Base-by-base conservation (phyloP, 2,113 vertebrate species). In the Beaufortia kweichowensis region DNA sequence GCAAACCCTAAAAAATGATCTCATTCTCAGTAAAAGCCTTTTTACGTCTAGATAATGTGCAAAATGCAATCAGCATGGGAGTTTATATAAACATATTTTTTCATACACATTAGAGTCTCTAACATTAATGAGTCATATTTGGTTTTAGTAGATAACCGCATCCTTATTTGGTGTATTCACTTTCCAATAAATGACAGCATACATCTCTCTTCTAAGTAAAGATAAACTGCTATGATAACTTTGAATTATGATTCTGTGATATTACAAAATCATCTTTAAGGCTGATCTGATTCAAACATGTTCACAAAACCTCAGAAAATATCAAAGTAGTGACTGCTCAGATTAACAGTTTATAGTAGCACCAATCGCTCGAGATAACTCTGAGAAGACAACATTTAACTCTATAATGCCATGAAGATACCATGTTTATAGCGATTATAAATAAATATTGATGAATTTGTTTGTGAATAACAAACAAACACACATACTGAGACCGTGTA, bases 21-120 rank as follows among this genome's bases (percentile, higher is more conserved):
- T 50, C 5, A 53, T 53, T 69, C 12, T 33, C 19, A 67, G 9
- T 48, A 21, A 23, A 11, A 33, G 46, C 29, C n/a, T 56, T 35
- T n/a, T 23, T 23, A 31, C 21, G 9, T 70, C 48, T 70, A 55
- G 29, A 6, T 56, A 56, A 70, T 56, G 9, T 56, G n/a, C 31
- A 28, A 29, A 70, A 55, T 31, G 29, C 50, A 70, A 69, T 29
- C 41, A 28, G 23, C 39, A 26, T 50, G 21, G n/a, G 29, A 69
- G 50, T 12, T 33, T 35, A 15, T 23, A 33, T 46, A 12, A 46
- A 14, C 41, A 23, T n/a, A n/a, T 14, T 46, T 67, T 31, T 12
- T 6, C 19, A 8, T 48, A 29, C 48, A 15, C 24, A 67, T 67
- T 48, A 12, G 28, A 21, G 26, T 31, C 65, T 31, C 26, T 35